Evolutionary conservation across 2,888 invertebrate genomes (phyloP), one percentile per base, ranked within the genome.

Genomic region (Metacarcinus magister): DNA sequence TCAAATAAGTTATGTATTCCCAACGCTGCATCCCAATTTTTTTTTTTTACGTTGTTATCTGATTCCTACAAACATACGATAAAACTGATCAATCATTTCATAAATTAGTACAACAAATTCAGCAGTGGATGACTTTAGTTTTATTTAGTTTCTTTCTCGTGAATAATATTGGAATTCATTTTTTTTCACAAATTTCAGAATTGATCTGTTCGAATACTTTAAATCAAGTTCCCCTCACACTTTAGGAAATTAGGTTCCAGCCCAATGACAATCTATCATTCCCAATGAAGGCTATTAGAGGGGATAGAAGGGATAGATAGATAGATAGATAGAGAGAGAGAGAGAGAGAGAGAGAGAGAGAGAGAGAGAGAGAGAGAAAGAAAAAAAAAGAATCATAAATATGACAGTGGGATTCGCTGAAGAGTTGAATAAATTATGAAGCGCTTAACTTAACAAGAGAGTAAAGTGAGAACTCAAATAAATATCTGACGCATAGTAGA

Each of bases 311-410:
- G n/a, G 67, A 67, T 23, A 67, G 67, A 67, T n/a, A 67, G 67
- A 67, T 23, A 67, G 67, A 67, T 23, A 67, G 67, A 67, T 23
- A 67, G 67, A 67, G n/a, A 67, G 67, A 67, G n/a, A 67, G n/a
- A 67, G 67, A 67, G 67, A 67, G 67, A n/a, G 67, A 67, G 67
- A 67, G 67, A 67, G 67, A 67, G 67, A 67, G 67, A 67, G 67
- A 67, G 67, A 67, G 67, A 67, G 67, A 67, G 67, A 67, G 23
- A 16, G 16, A 54, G 54, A 54, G 16, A 54, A 3, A 54, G 23
- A 23, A 10, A 23, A 0, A 23, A 10, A 23, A 10, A 23, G 23
- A 23, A n/a, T 67, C 67, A 67, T n/a, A 67, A 67, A 67, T 67
- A 67, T n/a, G n/a, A n/a, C 67, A 67, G 67, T 67, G n/a, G 8